These are phyloP conservation scores for Patiria pectinifera DNA, from an alignment of 53 echinoderm and acorn worm species.

Conservation along the genomic window DNA sequence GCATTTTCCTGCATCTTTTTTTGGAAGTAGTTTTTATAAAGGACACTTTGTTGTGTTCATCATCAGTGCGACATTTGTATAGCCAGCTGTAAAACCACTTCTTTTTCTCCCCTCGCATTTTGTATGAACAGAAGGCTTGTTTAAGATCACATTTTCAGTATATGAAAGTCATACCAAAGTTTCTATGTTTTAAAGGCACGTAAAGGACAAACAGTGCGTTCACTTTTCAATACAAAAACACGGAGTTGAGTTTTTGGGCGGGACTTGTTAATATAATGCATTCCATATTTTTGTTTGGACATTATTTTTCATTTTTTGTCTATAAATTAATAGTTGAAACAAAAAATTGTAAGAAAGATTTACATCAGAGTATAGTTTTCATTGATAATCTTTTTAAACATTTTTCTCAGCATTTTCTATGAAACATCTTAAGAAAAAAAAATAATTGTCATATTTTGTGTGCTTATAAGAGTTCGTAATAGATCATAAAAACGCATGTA, in stretches of 20 bases:
- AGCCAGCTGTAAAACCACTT: background rate
- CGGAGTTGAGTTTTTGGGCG: constrained; percentile 45
- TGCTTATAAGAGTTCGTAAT: constrained; percentile 65
- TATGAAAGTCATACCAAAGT: constrained; percentile 77
- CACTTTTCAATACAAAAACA: constrained; percentile 25
- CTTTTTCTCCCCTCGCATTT: constrained; percentile 27
- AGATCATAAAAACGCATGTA: constrained; percentile 63
- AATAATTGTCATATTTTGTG: constrained; percentile 61
- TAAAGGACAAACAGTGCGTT: constrained; percentile 12
- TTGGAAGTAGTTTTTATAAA: constrained; percentile 39
- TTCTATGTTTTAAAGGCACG: constrained; percentile 69
- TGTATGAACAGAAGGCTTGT: constrained; percentile 63
- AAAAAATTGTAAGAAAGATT: constrained; percentile 66
- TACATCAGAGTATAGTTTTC: constrained; percentile 70
- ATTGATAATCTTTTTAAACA: constrained; percentile 68
- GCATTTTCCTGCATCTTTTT: constrained; percentile 40
- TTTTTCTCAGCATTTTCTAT: constrained; percentile 69
- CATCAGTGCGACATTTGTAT: constrained; percentile 29
- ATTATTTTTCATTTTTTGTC: constrained; percentile 67
- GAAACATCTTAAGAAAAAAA: constrained; percentile 67
- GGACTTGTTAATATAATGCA: constrained; percentile 65
- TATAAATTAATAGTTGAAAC: constrained; percentile 66
- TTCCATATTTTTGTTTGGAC: constrained; percentile 68
- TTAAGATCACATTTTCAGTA: constrained; percentile 60
- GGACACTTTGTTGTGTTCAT: constrained; percentile 31